Evolutionary conservation across 2,113 vertebrate species (phyloP), one percentile per base, ranked within the genome.

Genomic region (Andinoacara biseriatus): DNA sequence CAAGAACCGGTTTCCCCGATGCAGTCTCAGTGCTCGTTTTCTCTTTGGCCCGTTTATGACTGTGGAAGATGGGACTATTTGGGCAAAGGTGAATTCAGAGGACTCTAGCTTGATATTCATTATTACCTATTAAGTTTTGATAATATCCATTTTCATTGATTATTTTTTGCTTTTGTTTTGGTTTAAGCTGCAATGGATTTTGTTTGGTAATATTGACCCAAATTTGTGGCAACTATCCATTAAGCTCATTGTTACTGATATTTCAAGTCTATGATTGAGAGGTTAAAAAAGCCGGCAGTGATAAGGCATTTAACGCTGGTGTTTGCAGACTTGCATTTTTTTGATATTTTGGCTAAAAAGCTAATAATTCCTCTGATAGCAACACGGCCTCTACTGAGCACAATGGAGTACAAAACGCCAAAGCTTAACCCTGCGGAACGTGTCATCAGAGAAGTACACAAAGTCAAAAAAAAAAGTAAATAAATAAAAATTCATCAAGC

Each of bases 61-160:
- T 49, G 69, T 49, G 84, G 76, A 54, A 56, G 78, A 67, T 31
- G 80, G 54, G 31, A 77, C 54, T 29, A 72, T 61, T 59, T 75
- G 78, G 60, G 81, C 76, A 86, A 93, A 92, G 87, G 91, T 92
- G 90, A 87, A 33, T 88, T 87, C 13, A 75, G 72, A 76, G 33
- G 29, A 67, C 74, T 24, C 78, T 26, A 76, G 59, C 59, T 74
- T 26, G 26, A 31, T 57, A 62, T 74, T 72, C 31, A 72, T 31
- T 14, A 52, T 54, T 72, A 54, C 17, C 52, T 52, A 54, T 54
- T 33, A 52, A 17, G 6, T 7, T 52, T 52, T 18, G 18, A 17
- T 52, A n/a, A 54, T 1, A 33, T n/a, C 18, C 13, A 31, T 31
- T n/a, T 49, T 14, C 26, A 72, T 17, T 14, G 46, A 14, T 54